A percentile compares a stretch with the other conserved stretches of the same genome.
phyloP scores from a whole-genome alignment of 2,888 invertebrate species.

The Blastobasis lacticolella region DNA sequence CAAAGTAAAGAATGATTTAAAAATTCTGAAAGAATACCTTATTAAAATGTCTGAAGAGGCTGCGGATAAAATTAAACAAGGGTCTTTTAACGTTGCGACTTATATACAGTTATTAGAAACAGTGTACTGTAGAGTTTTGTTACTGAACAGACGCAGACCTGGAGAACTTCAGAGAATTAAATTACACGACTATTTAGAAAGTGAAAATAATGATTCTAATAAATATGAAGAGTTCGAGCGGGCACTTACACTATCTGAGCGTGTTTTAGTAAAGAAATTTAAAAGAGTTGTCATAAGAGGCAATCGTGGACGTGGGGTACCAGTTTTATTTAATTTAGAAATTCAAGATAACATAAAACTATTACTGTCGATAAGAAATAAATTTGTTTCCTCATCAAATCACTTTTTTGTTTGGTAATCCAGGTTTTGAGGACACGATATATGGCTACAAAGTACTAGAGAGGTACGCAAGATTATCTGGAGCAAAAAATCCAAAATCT shows the following conservation, averaged over 20 bases:
- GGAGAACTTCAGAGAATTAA: constrained; percentile 20
- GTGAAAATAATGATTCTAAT: constrained; percentile 7
- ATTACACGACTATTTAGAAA: constrained; percentile 15
- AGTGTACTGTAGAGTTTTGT: constrained; percentile 20
- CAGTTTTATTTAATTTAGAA: constrained; percentile 23
- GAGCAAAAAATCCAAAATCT: constrained; percentile 1
- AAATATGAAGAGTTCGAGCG: constrained; percentile 10
- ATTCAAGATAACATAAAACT: constrained; percentile 18
- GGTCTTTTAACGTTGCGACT: constrained; percentile 9
- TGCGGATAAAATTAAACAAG: background rate
- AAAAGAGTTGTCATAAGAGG: constrained; percentile 24
- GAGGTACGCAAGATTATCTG: constrained; percentile 1
- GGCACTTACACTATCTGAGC: constrained; percentile 16
- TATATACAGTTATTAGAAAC: constrained; percentile 20
- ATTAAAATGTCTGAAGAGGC: constrained; percentile 11
- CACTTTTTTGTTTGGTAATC: constrained; percentile 4
- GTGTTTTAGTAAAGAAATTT: constrained; percentile 20
- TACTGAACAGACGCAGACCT: constrained; percentile 20
- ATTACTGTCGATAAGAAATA: constrained; percentile 10
- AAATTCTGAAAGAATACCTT: constrained; percentile 14
- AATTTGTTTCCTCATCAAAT: too few species aligned
- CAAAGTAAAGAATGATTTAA: constrained; percentile 21
- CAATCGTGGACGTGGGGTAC: constrained; percentile 22
- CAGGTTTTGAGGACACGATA: constrained; percentile 1
- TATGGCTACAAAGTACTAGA: constrained; percentile 5